Conservation (phyloP, 1,140 invertebrate species). For the Helicoverpa armigera region DNA sequence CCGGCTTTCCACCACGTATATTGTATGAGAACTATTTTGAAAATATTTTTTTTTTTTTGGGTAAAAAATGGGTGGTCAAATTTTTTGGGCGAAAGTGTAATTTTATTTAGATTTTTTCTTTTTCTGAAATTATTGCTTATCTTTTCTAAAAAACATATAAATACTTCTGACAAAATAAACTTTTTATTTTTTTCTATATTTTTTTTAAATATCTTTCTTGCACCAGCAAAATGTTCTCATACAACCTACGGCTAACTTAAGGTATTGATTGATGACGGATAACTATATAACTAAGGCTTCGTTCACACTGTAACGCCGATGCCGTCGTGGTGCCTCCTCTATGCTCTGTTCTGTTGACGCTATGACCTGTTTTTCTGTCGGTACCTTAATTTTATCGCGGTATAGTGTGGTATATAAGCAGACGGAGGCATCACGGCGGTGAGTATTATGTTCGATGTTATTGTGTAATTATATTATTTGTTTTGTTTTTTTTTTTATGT, state of each 20-base stretch:
- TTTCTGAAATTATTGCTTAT: too few relatives aligned
- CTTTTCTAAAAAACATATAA: too few relatives aligned
- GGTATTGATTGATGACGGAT: conserved; percentile 85
- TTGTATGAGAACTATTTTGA: conserved; percentile 65
- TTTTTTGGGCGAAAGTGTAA: conserved; percentile 10
- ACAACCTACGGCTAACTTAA: conserved; percentile 57
- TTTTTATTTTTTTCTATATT: neutral
- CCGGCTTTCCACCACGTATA: conserved; percentile 64
- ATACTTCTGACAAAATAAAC: neutral
- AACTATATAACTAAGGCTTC: conserved; percentile 75
- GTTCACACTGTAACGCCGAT: conserved; percentile 62
- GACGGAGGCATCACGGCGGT: conserved; percentile 76
- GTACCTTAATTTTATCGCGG: conserved; percentile 42
- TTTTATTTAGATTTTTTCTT: neutral
- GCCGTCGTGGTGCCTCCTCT: conserved; percentile 84
- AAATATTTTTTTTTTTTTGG: neutral
- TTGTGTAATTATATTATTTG: neutral
- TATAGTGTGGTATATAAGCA: conserved; percentile 55
- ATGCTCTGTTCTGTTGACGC: conserved; percentile 85
- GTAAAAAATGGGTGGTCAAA: neutral
- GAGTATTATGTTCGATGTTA: conserved; percentile 58
- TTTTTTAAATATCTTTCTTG: neutral
- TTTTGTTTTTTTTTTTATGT: conserved; percentile 22
- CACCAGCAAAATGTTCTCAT: conserved; percentile 57
- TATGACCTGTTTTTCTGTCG: conserved; percentile 52